Conservation (phyloP, 2,888 invertebrate genomes). For the Drosophila limbata region DNA sequence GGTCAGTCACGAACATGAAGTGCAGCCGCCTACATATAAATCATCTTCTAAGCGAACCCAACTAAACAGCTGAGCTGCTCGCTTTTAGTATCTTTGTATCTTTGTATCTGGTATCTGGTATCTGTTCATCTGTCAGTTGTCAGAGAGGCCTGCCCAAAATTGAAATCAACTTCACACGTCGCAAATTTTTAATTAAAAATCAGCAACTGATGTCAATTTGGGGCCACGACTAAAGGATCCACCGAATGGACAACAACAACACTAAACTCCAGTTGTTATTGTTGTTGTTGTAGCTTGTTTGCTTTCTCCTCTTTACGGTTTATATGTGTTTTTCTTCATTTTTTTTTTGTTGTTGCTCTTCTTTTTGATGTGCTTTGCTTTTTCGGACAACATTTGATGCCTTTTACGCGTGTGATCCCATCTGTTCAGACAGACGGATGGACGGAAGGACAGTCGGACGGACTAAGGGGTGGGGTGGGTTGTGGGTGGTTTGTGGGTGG, state of each 20-base stretch:
- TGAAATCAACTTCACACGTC: constrained; percentile 82
- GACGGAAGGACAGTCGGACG: not conserved
- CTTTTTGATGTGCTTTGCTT: constrained; percentile 49
- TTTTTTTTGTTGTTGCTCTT: constrained; percentile 3
- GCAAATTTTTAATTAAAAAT: constrained; percentile 80
- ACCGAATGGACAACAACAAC: not conserved
- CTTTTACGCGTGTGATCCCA: constrained; percentile 64
- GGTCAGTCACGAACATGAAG: constrained; percentile 52
- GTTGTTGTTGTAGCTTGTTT: not conserved
- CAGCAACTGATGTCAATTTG: constrained; percentile 81
- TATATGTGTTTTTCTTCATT: not conserved
- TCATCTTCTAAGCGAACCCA: constrained; percentile 17
- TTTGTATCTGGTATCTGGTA: constrained; percentile 29
- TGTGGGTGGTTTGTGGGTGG: not conserved
- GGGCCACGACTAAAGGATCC: constrained; percentile 31
- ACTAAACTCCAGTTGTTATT: constrained; percentile 6
- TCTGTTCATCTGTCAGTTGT: constrained; percentile 67
- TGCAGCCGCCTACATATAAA: constrained; percentile 5
- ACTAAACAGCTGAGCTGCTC: constrained; percentile 24
- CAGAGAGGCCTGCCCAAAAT: constrained; percentile 50
- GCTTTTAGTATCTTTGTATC: constrained; percentile 9
- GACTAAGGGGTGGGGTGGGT: not conserved
- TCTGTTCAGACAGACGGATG: not conserved
- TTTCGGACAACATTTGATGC: constrained; percentile 78
- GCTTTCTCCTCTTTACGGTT: constrained; percentile 2